phyloP scores from a whole-genome alignment of 2,113 vertebrate species.

The Cyprinodon tularosa region DNA sequence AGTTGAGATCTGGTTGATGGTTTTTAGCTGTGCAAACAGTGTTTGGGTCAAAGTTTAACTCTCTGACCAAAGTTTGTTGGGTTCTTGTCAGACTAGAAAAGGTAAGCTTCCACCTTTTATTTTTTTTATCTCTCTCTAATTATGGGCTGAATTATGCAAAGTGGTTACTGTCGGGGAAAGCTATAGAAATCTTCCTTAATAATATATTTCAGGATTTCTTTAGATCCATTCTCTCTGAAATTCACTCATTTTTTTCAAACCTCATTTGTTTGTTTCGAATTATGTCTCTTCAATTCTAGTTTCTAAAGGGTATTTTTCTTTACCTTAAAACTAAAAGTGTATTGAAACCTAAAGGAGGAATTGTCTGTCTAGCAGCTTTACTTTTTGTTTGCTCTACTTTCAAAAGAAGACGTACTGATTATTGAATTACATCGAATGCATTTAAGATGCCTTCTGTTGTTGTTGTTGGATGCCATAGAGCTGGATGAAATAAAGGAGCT shows the following conservation, averaged over 20 bases:
- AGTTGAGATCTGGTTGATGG: conserved; percentile 33
- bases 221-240: not conserved
- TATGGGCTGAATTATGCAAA: not conserved
- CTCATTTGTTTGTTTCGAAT: not conserved
- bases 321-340: not conserved
- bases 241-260: not conserved
- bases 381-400: not conserved
- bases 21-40: conserved; percentile 63
- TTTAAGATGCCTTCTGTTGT: not conserved
- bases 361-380: not conserved
- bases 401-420: not conserved
- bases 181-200: not conserved
- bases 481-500: not conserved
- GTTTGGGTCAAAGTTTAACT: conserved; percentile 70
- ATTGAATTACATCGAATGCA: no score
- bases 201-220: no score
- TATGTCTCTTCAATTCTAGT: not conserved
- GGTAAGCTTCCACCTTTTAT: conserved; percentile 54
- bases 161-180: no score
- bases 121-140: not conserved
- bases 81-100: conserved; percentile 45
- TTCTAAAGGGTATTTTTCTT: not conserved
- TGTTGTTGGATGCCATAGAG: not conserved
- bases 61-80: conserved; percentile 55
- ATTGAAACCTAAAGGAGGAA: not conserved